Base-by-base conservation (phyloP, 2,113 vertebrate species). In the Myotis lucifugus region DNA sequence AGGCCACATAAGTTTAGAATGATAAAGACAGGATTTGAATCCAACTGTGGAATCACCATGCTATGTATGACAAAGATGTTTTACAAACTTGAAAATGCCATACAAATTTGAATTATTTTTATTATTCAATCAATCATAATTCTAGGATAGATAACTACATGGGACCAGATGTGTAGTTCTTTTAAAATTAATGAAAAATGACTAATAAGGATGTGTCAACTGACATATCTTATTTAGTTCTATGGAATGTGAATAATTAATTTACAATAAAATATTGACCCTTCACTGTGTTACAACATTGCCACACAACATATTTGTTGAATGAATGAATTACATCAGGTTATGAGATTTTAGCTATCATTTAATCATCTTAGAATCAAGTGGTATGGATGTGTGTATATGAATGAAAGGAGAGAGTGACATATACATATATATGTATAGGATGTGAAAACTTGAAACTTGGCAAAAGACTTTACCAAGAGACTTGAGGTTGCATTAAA, bases 131-230 rank as follows among this genome's bases (percentile, higher is more conserved):
- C 19, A 34, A n/a, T 86, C 19, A 32, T 72, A 88, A 84, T 52
- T 73, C 27, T 84, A 84, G 34, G 12, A 46, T 50, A 83, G 78
- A 64, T 34, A 25, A 84, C 77, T 88, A 34, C 9, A 27, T 84
- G 72, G 29, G 34, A 37, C 5, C 59, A 70, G 23, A 88, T 59
- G 11, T 85, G 11, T 79, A 85, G 48, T 85, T 88, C 46, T 69
- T 94, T 74, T 61, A 61, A 83, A 90, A 70, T 84, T 70, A 73
- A 50, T 79, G 15, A 85, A 90, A 79, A 91, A 29, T 87, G 70
- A 59, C 50, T 74, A 34, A 73, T 76, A 14, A 59, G 70, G 4
- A 23, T 85, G 34, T 61, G n/a, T 54, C 25, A 72, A 15, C 23
- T 77, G 82, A 76, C 82, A 59, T n/a, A n/a, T 61, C 42, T 93